Evolutionary conservation across 64 coral and sea anemone species (phyloP), one percentile per base, ranked within the genome.

Genomic region (Stichodactyla mertensii): DNA sequence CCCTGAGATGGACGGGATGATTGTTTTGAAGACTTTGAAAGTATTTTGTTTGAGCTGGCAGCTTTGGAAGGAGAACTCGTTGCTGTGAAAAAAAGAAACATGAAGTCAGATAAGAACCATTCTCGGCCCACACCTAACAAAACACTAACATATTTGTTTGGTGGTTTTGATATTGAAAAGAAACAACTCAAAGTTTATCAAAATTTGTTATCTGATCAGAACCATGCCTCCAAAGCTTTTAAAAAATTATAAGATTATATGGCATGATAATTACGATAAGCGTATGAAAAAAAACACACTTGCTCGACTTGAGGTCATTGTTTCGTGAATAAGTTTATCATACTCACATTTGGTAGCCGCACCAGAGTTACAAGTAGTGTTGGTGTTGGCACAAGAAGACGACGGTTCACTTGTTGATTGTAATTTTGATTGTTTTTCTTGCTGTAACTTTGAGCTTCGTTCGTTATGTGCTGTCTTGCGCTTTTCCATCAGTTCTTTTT

Each of bases 401-500:
- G 78, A 81, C 2, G 52, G 7, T 5, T 53, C 51, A 55, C 12
- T 10, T 52, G 36, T 6, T 54, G 78, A 81, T 7, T 53, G 69
- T 14, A 23, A 12, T 23, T 74, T 74, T 0, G 69, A 74, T 14
- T 81, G 78, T 52, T 81, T 81, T 55, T 53, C 78, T 81, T 81
- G 78, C 19, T 52, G 78, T 16, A 28, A 54, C 9, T 81, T 81
- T 20, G 51, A 53, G 78, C n/a, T 55, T 45, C 20, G 51, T 52
- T 81, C 78, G 78, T 81, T 7, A 54, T 81, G 36, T 0, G 78
- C 78, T 55, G 78, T 51, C 16, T 81, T 81, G 14, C 78, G 78
- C 24, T 54, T 81, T 22, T 81, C 78, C 31, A 81, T 79, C 16
- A 97, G 87, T 86, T 97, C 91, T 62, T 88, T 97, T 4, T 83